Conservation (phyloP, 2,888 invertebrate species). For the Crocallis elinguaria region DNA sequence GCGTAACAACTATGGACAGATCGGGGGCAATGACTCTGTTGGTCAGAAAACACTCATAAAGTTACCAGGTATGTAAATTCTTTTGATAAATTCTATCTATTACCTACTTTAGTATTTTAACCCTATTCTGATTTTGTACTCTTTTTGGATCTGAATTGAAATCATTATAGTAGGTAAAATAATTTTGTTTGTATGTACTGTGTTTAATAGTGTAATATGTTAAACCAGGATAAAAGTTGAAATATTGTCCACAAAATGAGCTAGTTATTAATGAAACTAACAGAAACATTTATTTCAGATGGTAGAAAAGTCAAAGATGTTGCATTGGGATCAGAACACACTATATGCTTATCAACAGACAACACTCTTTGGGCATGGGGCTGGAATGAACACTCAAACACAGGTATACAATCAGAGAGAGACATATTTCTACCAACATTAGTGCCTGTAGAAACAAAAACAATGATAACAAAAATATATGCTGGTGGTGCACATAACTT, state of each 20-base stretch:
- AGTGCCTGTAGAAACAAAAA: constrained; percentile 54
- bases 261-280: background rate
- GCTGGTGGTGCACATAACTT: constrained; percentile 79
- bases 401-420: constrained; percentile 84
- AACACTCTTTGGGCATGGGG: constrained; percentile 91
- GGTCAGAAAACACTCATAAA: constrained; percentile 64
- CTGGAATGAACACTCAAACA: constrained; percentile 96
- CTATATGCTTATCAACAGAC: constrained; percentile 87
- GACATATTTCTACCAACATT: constrained; percentile 60
- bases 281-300: constrained; percentile 61
- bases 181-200: no score
- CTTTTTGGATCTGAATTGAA: no score
- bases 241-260: no score
- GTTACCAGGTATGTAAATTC: constrained; percentile 64
- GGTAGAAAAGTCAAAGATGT: constrained; percentile 81
- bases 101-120: background rate
- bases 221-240: no score
- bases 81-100: background rate
- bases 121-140: no score
- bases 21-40: constrained; percentile 78
- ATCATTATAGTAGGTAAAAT: no score
- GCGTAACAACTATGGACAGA: constrained; percentile 91
- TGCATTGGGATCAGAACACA: constrained; percentile 92
- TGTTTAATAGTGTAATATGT: no score
- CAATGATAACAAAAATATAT: constrained; percentile 60